A percentile compares a stretch with the other conserved stretches of the same genome.
Evolutionary conservation across 2,888 invertebrate species (phyloP).

Genomic region (Chrysolina oricalcia): DNA sequence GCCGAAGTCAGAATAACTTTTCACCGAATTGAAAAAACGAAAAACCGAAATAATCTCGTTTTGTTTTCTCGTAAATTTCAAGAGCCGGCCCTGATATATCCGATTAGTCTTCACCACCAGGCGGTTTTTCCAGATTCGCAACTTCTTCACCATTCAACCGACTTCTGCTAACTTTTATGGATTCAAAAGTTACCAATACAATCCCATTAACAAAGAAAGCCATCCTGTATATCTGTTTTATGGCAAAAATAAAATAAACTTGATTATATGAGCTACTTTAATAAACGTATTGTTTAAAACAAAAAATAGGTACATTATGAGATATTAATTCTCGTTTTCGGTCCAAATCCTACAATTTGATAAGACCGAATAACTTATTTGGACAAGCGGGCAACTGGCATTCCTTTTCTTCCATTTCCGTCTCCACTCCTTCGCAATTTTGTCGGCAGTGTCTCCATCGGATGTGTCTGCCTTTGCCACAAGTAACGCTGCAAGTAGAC

Average conservation of each 20-base stretch:
- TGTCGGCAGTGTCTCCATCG: constrained; percentile 74
- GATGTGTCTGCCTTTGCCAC: constrained; percentile 77
- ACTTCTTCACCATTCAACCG: too few species aligned
- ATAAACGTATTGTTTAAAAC: not conserved
- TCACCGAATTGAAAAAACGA: too few species aligned
- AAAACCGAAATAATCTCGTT: too few species aligned
- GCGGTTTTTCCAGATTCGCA: too few species aligned
- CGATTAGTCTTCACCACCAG: too few species aligned
- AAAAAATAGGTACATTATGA: not conserved
- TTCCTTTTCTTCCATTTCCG: constrained; percentile 73
- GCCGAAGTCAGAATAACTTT: too few species aligned
- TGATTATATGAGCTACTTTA: not conserved
- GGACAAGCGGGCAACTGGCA: constrained; percentile 73
- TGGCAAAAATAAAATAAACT: not conserved
- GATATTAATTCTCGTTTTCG: not conserved
- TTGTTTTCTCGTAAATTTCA: too few species aligned
- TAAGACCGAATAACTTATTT: constrained; percentile 66
- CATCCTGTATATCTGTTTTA: not conserved
- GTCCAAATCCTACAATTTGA: constrained; percentile 54
- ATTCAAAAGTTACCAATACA: too few species aligned
- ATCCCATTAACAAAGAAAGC: too few species aligned
- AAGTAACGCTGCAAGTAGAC: constrained; percentile 79
- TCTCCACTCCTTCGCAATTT: constrained; percentile 70
- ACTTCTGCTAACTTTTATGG: too few species aligned
- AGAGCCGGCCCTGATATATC: too few species aligned